Percentiles rank a stretch among this genome's conserved stretches.
Conservation (phyloP, 2,113 vertebrate species). For the Laticauda colubrina region DNA sequence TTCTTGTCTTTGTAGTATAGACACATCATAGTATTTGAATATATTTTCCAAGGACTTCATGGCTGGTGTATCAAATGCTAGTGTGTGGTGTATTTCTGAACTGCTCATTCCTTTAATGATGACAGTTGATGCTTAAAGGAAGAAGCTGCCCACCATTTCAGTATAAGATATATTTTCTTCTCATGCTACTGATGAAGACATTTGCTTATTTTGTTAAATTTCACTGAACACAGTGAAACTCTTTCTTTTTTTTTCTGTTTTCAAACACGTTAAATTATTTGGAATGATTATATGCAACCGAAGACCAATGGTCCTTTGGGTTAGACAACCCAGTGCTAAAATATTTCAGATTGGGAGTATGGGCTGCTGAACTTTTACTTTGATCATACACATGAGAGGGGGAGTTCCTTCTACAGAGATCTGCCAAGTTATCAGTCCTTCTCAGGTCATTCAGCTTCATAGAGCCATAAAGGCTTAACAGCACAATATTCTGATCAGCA, state of each 20-base stretch:
- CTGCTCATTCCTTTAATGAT: neutral
- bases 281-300: neutral
- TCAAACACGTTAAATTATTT: neutral
- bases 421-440: no score
- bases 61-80: neutral
- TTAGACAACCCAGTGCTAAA: neutral
- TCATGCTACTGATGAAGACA: neutral
- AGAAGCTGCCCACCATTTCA: neutral
- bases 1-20: neutral
- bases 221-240: neutral
- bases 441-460: neutral
- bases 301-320: neutral
- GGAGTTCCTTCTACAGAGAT: no score
- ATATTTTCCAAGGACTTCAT: neutral
- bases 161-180: no score
- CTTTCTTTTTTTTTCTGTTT: neutral
- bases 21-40: neutral
- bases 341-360: neutral
- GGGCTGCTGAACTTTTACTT: neutral
- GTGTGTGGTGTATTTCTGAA: neutral
- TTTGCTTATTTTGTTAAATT: neutral
- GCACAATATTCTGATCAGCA: neutral
- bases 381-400: neutral
- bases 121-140: neutral
- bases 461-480: neutral